These are phyloP conservation scores for Pseudococcus longispinus DNA, from an alignment of 2,888 invertebrate genomes.

Conservation along the genomic window DNA sequence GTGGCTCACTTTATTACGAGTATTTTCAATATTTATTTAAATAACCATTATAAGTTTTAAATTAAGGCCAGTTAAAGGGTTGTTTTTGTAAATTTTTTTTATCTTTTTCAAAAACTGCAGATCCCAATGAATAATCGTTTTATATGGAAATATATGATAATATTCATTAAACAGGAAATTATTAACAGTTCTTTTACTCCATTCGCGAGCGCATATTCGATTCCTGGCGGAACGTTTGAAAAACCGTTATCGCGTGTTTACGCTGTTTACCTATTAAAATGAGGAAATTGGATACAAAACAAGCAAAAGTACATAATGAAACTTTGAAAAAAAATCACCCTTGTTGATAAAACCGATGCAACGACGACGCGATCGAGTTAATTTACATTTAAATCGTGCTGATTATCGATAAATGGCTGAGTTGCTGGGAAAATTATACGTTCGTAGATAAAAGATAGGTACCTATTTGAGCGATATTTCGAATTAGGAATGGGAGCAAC, in stretches of 20 bases:
- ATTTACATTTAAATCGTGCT: background rate
- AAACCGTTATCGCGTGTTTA: background rate
- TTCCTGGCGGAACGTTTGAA: background rate
- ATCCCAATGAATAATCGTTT: slow-evolving; percentile 4
- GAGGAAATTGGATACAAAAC: slow-evolving; percentile 1
- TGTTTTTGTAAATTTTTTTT: background rate
- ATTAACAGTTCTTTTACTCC: background rate
- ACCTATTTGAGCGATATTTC: no score
- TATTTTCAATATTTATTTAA: slow-evolving; percentile 14
- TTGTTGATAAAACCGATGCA: background rate
- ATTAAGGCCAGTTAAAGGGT: background rate
- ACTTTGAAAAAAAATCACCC: background rate
- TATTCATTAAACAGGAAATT: slow-evolving; percentile 41
- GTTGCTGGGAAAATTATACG: no score
- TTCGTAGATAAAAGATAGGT: no score
- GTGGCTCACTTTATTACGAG: background rate
- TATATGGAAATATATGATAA: slow-evolving; percentile 25
- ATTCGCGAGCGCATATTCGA: background rate
- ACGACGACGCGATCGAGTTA: background rate
- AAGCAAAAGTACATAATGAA: background rate
- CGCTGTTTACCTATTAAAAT: background rate
- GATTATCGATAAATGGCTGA: background rate
- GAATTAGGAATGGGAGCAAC: no score
- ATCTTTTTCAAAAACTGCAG: background rate
- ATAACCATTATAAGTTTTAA: background rate